These are phyloP conservation scores for Palythoa caribaeorum DNA, from an alignment of 92 coral and sea anemone species.

Conservation along the genomic window DNA sequence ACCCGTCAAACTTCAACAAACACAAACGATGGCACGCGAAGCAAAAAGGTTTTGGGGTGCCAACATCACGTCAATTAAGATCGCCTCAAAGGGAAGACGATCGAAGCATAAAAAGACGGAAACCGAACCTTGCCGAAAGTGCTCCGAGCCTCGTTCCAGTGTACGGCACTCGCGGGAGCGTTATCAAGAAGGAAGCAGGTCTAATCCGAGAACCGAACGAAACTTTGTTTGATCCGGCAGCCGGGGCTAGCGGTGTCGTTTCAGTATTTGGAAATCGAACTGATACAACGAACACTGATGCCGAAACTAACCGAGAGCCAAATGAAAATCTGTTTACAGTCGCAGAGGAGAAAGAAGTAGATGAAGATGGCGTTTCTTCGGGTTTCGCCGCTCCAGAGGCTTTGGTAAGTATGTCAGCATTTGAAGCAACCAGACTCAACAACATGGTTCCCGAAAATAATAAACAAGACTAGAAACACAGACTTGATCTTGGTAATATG, in stretches of 20 bases:
- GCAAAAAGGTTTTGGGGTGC: slow-evolving; percentile 72
- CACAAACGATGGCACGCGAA: slow-evolving; percentile 98
- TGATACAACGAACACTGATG: slow-evolving; percentile 15
- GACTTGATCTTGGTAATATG: neutral
- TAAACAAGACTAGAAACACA: neutral
- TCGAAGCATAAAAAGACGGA: slow-evolving; percentile 36
- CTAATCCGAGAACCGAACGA: slow-evolving; percentile 22
- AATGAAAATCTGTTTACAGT: slow-evolving; percentile 76
- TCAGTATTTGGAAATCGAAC: slow-evolving; percentile 24
- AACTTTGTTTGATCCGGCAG: slow-evolving; percentile 31
- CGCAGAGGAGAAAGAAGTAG: slow-evolving; percentile 65
- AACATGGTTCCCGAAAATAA: neutral
- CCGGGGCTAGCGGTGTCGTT: neutral
- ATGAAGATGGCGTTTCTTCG: slow-evolving; percentile 58
- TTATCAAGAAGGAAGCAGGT: slow-evolving; percentile 33
- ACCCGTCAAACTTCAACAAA: slow-evolving; percentile 98
- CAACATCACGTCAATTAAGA: slow-evolving; percentile 52
- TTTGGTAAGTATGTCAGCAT: slow-evolving; percentile 73
- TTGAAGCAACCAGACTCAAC: slow-evolving; percentile 16
- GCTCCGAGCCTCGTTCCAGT: slow-evolving; percentile 35
- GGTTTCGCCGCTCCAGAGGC: slow-evolving; percentile 84
- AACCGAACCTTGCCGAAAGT: slow-evolving; percentile 11
- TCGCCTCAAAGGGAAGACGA: slow-evolving; percentile 36
- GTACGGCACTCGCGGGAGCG: slow-evolving; percentile 39
- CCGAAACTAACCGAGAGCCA: slow-evolving; percentile 58